Base-by-base conservation (phyloP, 1,140 invertebrate species). In the Drosophila carrolli region DNA sequence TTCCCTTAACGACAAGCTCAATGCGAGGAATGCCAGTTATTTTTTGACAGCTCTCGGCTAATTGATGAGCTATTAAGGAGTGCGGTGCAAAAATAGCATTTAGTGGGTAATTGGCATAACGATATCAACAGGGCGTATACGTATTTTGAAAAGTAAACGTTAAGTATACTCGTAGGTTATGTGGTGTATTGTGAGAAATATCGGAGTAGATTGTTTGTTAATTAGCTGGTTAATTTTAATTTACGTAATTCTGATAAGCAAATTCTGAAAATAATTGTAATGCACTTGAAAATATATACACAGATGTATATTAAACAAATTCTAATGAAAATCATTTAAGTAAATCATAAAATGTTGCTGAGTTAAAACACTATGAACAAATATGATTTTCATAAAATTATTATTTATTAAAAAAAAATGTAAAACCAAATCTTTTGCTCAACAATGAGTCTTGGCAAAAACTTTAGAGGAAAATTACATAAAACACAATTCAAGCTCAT, bases 11-110 rank as follows among this genome's bases (percentile, higher is more conserved):
- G 16, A 10, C 51, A 70, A 35, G 44, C 47, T 53, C 1, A 35
- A 40, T 4, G 5, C 11, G 13, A 40, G 40, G 27, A 55, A 60
- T 58, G n/a, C 13, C 38, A 41, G 40, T 61, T 72, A 65, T 66
- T 74, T 59, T 60, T 63, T 78, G 46, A 65, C 79, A 65, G 40
- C 27, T 53, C 1, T 43, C 11, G 47, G 80, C 62, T 83, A 83
- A 82, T 82, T 78, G 62, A 43, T 44, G 57, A 51, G 41, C 44
- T 78, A 55, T 56, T 74, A 68, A 19, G 35, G 41, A 47, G 38
- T 37, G 1, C 9, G 60, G 60, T 57, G 60, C 47, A 67, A 38
- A 73, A 55, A 44, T 53, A 53, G 47, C 62, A 60, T 60, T 76
- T 55, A 51, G 41, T 5, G 23, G 38, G 9, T 40, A 65, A 54